A percentile compares a stretch with the other conserved stretches of the same genome.
These are phyloP conservation scores for Perccottus glenii DNA, from an alignment of 2,113 vertebrate genomes.

Conservation along the genomic window DNA sequence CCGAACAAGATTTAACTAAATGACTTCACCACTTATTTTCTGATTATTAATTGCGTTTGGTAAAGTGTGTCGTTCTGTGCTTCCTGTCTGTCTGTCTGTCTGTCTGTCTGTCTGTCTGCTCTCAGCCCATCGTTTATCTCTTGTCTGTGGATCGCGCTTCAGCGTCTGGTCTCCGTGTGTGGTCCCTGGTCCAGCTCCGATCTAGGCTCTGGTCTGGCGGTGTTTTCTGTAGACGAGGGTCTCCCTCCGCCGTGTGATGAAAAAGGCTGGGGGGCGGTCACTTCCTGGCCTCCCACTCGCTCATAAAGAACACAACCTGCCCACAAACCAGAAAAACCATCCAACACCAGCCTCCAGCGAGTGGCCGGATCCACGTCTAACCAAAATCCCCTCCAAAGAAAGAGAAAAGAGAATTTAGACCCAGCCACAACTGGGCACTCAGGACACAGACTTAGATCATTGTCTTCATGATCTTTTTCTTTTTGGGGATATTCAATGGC, in stretches of 20 bases:
- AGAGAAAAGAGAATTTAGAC: background rate
- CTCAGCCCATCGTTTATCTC: constrained; percentile 16
- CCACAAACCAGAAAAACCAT: constrained; percentile 55
- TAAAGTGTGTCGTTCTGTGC: too few relatives aligned
- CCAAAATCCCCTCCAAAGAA: constrained; percentile 17
- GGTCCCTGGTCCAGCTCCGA: constrained; percentile 76
- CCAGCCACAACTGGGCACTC: background rate
- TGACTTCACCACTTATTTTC: too few relatives aligned
- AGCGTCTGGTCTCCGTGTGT: constrained; percentile 71
- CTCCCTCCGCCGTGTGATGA: background rate
- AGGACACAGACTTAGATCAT: background rate
- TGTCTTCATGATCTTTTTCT: too few relatives aligned
- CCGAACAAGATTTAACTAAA: too few relatives aligned
- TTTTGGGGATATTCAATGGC: too few relatives aligned
- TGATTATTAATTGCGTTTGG: too few relatives aligned
- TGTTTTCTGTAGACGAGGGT: constrained; percentile 22
- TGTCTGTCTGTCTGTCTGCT: constrained; percentile 25
- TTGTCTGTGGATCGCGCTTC: background rate
- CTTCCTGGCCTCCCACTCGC: constrained; percentile 61
- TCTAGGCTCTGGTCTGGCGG: constrained; percentile 60
- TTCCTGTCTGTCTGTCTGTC: constrained; percentile 39
- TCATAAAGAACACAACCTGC: constrained; percentile 64
- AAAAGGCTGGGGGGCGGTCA: constrained; percentile 62
- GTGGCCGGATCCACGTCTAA: constrained; percentile 62
- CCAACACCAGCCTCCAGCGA: constrained; percentile 25